Conservation (phyloP, 2,888 invertebrate species). For the Drosophila borealis region DNA sequence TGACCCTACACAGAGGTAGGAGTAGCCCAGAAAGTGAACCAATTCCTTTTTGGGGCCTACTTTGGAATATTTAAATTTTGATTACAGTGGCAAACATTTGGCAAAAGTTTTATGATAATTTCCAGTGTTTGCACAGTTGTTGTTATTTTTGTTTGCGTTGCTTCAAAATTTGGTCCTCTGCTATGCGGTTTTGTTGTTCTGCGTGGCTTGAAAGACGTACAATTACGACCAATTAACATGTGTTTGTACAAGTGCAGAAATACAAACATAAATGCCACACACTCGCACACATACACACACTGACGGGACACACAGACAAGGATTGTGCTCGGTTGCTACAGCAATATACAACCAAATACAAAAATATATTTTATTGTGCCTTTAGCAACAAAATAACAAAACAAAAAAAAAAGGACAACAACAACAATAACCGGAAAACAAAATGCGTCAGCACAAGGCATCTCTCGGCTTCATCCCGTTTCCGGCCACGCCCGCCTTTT, state of each 20-base stretch:
- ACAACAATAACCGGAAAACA: conserved; percentile 24
- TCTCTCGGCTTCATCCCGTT: conserved; percentile 21
- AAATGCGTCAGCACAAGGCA: conserved; percentile 17
- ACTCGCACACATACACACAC: conserved; percentile 25
- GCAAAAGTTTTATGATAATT: conserved; percentile 67
- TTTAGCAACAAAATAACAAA: conserved; percentile 45
- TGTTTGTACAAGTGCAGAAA: conserved; percentile 78
- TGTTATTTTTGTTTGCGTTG: conserved; percentile 41
- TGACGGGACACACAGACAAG: neutral
- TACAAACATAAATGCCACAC: conserved; percentile 67
- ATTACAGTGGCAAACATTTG: conserved; percentile 74
- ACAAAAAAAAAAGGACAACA: neutral
- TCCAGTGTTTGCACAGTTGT: conserved; percentile 36
- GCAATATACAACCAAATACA: conserved; percentile 70
- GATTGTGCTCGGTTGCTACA: conserved; percentile 6
- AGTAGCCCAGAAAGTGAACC: neutral
- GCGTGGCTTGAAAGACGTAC: conserved; percentile 63
- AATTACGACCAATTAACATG: conserved; percentile 82
- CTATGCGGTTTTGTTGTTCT: conserved; percentile 56
- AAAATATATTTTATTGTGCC: conserved; percentile 68
- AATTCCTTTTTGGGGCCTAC: conserved; percentile 12
- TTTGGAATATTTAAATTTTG: conserved; percentile 67
- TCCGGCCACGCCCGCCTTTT: conserved; percentile 16
- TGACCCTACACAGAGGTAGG: conserved; percentile 37
- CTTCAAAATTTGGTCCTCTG: conserved; percentile 53